A percentile compares a stretch with the other conserved stretches of the same genome.
phyloP scores from a whole-genome alignment of 2,888 invertebrate species.

The Laothoe populi region DNA sequence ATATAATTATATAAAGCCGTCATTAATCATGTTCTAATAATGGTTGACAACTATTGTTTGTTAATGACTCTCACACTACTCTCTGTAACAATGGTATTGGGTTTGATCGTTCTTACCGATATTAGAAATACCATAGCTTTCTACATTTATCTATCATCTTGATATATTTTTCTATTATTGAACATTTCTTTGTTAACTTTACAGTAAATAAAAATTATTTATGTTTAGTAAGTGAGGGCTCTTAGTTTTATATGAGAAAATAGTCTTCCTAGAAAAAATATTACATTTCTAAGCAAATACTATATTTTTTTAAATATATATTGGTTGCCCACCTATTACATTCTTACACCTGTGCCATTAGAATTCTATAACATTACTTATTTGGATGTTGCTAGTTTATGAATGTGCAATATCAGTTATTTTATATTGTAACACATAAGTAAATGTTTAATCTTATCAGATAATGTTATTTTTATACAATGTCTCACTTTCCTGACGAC shows the following conservation, averaged over 20 bases:
- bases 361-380: conserved; percentile 34
- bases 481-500: conserved; percentile 37
- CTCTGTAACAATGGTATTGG: background rate
- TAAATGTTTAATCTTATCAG: conserved; percentile 27
- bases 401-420: conserved; percentile 45
- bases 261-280: conserved; percentile 61
- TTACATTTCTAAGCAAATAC: conserved; percentile 43
- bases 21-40: background rate
- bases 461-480: conserved; percentile 46
- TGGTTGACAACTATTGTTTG: no score
- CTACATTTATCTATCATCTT: no score
- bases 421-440: conserved; percentile 35
- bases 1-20: conserved; percentile 1
- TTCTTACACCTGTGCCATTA: conserved; percentile 65
- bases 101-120: background rate
- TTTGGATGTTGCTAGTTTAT: conserved; percentile 28
- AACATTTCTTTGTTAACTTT: background rate
- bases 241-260: conserved; percentile 37
- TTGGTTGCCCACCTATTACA: conserved; percentile 64
- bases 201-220: background rate
- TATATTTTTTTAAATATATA: conserved; percentile 45
- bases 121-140: no score
- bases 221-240: conserved; percentile 1
- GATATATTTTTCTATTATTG: background rate
- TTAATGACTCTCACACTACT: background rate